These are phyloP conservation scores for Cryptus viduatorius DNA, from an alignment of 2,888 invertebrate species.

Conservation along the genomic window DNA sequence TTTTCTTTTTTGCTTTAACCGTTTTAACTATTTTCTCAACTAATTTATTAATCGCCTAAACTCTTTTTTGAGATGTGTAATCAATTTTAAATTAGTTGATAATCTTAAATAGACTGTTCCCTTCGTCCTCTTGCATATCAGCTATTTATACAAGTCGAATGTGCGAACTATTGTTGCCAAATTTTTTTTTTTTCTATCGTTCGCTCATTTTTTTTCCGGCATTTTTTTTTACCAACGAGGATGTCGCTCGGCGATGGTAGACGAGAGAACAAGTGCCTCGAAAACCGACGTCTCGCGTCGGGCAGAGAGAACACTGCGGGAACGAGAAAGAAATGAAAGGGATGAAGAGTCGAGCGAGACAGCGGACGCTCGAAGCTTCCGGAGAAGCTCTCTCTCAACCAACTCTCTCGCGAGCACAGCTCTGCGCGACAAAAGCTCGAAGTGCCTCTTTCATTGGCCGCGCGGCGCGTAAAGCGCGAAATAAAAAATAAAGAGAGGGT, in stretches of 20 bases:
- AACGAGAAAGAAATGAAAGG: slow-evolving; percentile 47
- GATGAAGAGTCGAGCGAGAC: slow-evolving; percentile 51
- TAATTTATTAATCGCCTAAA: neutral
- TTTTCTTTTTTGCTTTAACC: neutral
- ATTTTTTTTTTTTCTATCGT: slow-evolving; percentile 28
- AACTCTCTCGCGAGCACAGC: slow-evolving; percentile 23
- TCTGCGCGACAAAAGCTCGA: slow-evolving; percentile 78
- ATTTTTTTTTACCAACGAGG: neutral
- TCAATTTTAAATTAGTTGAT: neutral
- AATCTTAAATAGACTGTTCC: neutral
- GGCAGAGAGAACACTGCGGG: slow-evolving; percentile 31
- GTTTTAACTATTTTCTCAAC: neutral
- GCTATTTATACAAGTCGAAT: neutral
- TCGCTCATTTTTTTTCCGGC: slow-evolving; percentile 17
- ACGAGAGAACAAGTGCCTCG: slow-evolving; percentile 53
- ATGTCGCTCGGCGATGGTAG: slow-evolving; percentile 30
- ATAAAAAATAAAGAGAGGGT: slow-evolving; percentile 76
- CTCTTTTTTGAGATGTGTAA: neutral
- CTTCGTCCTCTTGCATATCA: neutral
- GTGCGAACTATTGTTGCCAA: neutral
- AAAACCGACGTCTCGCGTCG: slow-evolving; percentile 52
- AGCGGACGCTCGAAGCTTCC: slow-evolving; percentile 56
- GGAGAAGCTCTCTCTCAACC: slow-evolving; percentile 31
- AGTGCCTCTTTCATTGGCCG: slow-evolving; percentile 82
- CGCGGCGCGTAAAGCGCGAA: slow-evolving; percentile 76